A percentile compares a stretch with the other conserved stretches of the same genome.
Evolutionary conservation across 2,888 invertebrate species (phyloP).

Genomic region (Drosophila birchii): DNA sequence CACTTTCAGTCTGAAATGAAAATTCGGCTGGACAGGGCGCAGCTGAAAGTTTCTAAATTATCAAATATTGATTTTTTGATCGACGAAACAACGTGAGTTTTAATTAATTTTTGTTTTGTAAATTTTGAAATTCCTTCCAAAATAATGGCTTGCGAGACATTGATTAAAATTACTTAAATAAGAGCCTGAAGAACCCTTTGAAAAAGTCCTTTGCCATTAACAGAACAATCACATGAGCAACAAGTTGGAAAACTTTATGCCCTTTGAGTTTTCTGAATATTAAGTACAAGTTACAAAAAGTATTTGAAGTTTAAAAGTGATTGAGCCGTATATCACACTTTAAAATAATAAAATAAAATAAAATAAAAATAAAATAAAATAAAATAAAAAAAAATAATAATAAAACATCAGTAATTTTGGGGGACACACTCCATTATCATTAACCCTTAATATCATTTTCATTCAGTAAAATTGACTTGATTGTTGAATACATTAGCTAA

Average conservation of each 20-base stretch:
- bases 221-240: slow-evolving; percentile 13
- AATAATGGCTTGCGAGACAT: slow-evolving; percentile 8
- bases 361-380: too few species aligned
- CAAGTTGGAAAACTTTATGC: slow-evolving; percentile 5
- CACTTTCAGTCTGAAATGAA: slow-evolving; percentile 23
- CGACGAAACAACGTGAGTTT: slow-evolving; percentile 2
- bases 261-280: background rate
- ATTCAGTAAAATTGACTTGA: background rate
- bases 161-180: background rate
- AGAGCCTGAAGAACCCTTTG: background rate
- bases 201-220: background rate
- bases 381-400: too few species aligned
- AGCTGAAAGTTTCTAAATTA: background rate
- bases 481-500: slow-evolving; percentile 16
- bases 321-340: background rate
- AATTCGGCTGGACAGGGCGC: slow-evolving; percentile 14
- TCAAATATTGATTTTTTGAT: slow-evolving; percentile 28
- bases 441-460: background rate
- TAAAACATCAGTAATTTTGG: slow-evolving; percentile 4
- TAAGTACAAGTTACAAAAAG: background rate
- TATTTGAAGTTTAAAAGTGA: background rate
- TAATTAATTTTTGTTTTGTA: background rate
- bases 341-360: too few species aligned
- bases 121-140: background rate
- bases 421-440: slow-evolving; percentile 15